Percentiles rank a stretch among this genome's conserved stretches.
Evolutionary conservation across 2,113 vertebrate species (phyloP).

Genomic region (Cavia aperea): DNA sequence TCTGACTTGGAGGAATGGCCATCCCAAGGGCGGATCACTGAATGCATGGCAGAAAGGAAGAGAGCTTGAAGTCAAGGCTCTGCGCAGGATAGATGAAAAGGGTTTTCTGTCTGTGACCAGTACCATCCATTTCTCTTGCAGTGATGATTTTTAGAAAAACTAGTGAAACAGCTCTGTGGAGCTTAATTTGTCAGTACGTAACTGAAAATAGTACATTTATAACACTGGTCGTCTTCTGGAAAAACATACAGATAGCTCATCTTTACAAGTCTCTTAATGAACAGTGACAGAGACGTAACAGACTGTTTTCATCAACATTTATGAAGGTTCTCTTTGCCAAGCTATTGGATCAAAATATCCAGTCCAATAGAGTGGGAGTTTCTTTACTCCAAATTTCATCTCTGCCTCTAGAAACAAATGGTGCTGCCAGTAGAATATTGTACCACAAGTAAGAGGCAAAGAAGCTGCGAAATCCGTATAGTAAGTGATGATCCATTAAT

Average conservation of each 20-base stretch:
- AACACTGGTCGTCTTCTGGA: background rate
- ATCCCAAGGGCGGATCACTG: background rate
- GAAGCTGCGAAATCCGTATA: constrained; percentile 12
- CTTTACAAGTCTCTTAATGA: constrained; percentile 27
- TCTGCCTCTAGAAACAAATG: constrained; percentile 46
- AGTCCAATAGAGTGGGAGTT: constrained; percentile 45
- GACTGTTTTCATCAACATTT: constrained; percentile 60
- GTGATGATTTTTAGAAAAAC: background rate
- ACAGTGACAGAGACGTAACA: constrained; percentile 48
- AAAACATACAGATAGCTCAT: constrained; percentile 20
- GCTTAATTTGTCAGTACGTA: background rate
- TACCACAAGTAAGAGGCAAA: constrained; percentile 31
- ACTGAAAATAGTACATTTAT: background rate
- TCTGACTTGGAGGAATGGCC: background rate
- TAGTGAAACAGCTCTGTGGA: background rate
- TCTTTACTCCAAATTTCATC: constrained; percentile 47
- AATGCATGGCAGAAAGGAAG: background rate
- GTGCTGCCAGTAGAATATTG: constrained; percentile 41
- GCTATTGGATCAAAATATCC: constrained; percentile 39
- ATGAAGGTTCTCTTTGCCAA: constrained; percentile 52
- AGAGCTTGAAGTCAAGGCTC: background rate
- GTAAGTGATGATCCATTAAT: constrained; percentile 56
- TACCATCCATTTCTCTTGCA: background rate
- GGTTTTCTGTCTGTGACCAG: background rate
- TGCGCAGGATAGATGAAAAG: background rate